Evolutionary conservation across 2,797 vertebrate genomes (phyloP), one percentile per base, ranked within the genome.

Genomic region (Hemibagrus guttatus): DNA sequence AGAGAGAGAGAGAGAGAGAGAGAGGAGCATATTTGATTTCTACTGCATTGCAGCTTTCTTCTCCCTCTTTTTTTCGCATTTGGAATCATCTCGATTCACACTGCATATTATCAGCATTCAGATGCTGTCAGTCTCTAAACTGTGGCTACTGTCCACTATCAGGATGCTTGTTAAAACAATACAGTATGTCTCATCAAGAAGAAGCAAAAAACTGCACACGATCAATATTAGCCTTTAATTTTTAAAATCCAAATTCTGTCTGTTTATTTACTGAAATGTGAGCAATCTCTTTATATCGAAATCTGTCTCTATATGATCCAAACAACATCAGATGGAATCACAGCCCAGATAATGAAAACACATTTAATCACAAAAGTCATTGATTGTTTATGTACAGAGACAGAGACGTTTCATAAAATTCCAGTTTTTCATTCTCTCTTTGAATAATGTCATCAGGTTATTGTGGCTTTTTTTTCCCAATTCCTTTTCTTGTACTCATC

Each of bases 81-180:
- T 64, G 71, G 87, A 90, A 92, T 93, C 91, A 89, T 93, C 89
- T 94, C 88, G 91, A 95, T 94, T 93, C 93, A 91, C 85, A 83
- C 78, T 90, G 89, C 92, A 91, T 89, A 88, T 87, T 87, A 86
- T 8, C 68, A n/a, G 79, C 85, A 92, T 81, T 92, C 89, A 90
- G 86, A 83, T 74, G 90, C 90, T 90, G 90, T 74, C 88, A 85
- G 89, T 90, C 86, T 88, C 86, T 84, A 78, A 85, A 85, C 79
- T 76, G 46, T 71, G 88, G 87, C 63, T 90, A 86, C 85, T 61
- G 79, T 68, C 61, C 88, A 80, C 16, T 39, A 35, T 56, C 68
- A 35, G 28, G 86, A 88, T 90, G 86, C 87, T 87, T 89, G 90
- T 86, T 87, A 85, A 91, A 89, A 90, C 87, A 86, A 89, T 59